Percentiles rank a stretch among this genome's conserved stretches.
These are phyloP conservation scores for Cryptocheilus praepositus DNA, from an alignment of 2,888 invertebrate genomes.

Conservation along the genomic window DNA sequence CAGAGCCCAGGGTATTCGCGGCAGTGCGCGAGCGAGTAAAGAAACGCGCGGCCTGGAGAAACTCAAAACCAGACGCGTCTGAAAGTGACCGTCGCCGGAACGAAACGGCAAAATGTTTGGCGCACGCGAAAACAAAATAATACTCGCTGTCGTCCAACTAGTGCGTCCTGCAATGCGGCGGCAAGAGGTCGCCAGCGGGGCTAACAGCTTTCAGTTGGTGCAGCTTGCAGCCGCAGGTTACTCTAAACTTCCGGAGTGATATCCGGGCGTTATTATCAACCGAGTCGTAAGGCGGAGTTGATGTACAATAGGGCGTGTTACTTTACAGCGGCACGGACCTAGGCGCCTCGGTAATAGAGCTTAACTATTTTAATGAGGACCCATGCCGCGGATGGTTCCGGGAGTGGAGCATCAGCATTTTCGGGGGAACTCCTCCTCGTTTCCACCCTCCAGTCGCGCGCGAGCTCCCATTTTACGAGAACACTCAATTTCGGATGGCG, in stretches of 20 bases:
- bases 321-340: slow-evolving; percentile 43
- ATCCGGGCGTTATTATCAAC: slow-evolving; percentile 49
- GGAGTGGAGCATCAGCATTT: slow-evolving; percentile 40
- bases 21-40: too few species aligned
- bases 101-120: too few species aligned
- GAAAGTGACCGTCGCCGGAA: too few species aligned
- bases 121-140: too few species aligned
- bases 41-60: too few species aligned
- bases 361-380: slow-evolving; percentile 64
- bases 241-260: slow-evolving; percentile 48
- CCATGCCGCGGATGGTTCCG: slow-evolving; percentile 46
- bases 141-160: slow-evolving; percentile 22
- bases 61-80: too few species aligned
- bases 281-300: slow-evolving; percentile 31
- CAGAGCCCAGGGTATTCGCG: too few species aligned
- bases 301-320: slow-evolving; percentile 50
- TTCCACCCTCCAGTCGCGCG: slow-evolving; percentile 10
- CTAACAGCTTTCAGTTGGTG: too few species aligned
- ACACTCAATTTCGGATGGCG: slow-evolving; percentile 34
- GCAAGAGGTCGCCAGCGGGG: slow-evolving; percentile 29
- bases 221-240: slow-evolving; percentile 38
- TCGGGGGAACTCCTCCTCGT: slow-evolving; percentile 19
- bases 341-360: slow-evolving; percentile 56
- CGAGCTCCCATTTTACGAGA: slow-evolving; percentile 22
- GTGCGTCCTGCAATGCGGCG: slow-evolving; percentile 23